These are phyloP conservation scores for Odontesthes bonariensis DNA, from an alignment of 2,113 vertebrate species.

Conservation along the genomic window DNA sequence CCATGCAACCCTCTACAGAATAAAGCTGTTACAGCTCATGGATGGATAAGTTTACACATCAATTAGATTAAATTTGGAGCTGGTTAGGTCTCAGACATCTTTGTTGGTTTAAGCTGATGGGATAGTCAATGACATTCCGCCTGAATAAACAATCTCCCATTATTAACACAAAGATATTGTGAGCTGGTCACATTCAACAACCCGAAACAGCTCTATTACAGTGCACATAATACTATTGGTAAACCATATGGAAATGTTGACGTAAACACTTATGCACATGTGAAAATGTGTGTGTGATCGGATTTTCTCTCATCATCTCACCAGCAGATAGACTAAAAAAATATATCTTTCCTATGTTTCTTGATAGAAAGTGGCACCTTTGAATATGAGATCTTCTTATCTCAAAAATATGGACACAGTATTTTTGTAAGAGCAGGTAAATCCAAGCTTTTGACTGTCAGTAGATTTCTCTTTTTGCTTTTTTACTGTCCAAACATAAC, in stretches of 20 bases:
- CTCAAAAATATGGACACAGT: too few relatives aligned
- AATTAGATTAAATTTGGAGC: slow-evolving; percentile 47
- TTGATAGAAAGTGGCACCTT: too few relatives aligned
- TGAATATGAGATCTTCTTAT: too few relatives aligned
- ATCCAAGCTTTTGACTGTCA: too few relatives aligned
- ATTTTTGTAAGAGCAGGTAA: too few relatives aligned
- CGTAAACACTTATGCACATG: not conserved
- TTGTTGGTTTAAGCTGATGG: slow-evolving; percentile 66
- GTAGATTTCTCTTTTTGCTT: too few relatives aligned
- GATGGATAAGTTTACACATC: slow-evolving; percentile 12
- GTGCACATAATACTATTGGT: not conserved
- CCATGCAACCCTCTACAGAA: not conserved
- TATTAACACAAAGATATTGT: slow-evolving; percentile 17
- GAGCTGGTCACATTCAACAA: not conserved
- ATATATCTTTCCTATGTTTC: too few relatives aligned
- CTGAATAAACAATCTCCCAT: slow-evolving; percentile 58
- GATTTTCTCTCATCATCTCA: not conserved
- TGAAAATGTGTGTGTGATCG: slow-evolving; percentile 18
- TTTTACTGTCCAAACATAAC: too few relatives aligned
- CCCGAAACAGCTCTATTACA: slow-evolving; percentile 11
- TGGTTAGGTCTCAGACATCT: slow-evolving; percentile 43
- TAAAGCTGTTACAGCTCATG: not conserved
- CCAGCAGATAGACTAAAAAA: not conserved
- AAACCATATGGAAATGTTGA: slow-evolving; percentile 7
- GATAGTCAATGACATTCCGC: slow-evolving; percentile 44